Evolutionary conservation across 2,888 invertebrate species (phyloP).

Genomic region (Neelides folsomi): DNA sequence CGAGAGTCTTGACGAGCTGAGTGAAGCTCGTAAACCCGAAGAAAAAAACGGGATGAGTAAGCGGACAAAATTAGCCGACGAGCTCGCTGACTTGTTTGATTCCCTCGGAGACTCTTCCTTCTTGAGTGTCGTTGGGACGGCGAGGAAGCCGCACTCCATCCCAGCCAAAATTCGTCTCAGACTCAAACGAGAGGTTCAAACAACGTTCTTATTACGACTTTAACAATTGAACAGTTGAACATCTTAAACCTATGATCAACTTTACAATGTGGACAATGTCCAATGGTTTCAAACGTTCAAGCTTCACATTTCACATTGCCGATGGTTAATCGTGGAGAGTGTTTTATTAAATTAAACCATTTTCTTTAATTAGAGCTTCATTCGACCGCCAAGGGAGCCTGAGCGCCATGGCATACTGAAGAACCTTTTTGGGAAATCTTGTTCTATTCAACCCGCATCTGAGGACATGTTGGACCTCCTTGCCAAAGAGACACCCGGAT

Average conservation of each 20-base stretch:
- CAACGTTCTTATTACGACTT: conserved; percentile 4
- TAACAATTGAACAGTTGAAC: no score
- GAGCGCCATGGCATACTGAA: conserved; percentile 40
- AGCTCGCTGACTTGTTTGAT: conserved; percentile 43
- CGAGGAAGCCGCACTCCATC: conserved; percentile 41
- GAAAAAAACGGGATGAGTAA: conserved; percentile 3
- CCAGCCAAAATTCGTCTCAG: conserved; percentile 44
- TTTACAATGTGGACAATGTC: no score
- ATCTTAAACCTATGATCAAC: no score
- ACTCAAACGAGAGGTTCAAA: conserved; percentile 44
- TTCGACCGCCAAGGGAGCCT: conserved; percentile 33
- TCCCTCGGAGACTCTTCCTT: conserved; percentile 35
- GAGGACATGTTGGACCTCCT: conserved; percentile 27
- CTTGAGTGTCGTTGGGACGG: conserved; percentile 45
- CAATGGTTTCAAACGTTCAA: no score
- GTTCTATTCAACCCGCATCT: conserved; percentile 23
- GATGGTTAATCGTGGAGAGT: conserved; percentile 2
- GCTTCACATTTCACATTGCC: neutral
- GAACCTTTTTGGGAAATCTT: conserved; percentile 14
- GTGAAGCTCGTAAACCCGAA: neutral
- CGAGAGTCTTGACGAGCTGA: conserved; percentile 16
- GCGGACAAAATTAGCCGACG: conserved; percentile 37
- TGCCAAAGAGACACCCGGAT: conserved; percentile 45
- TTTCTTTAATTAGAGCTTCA: conserved; percentile 43
- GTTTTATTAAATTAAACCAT: conserved; percentile 15